A percentile compares a stretch with the other conserved stretches of the same genome.
Conservation (phyloP, 2,797 vertebrate species). For the Aphelocoma californica region DNA sequence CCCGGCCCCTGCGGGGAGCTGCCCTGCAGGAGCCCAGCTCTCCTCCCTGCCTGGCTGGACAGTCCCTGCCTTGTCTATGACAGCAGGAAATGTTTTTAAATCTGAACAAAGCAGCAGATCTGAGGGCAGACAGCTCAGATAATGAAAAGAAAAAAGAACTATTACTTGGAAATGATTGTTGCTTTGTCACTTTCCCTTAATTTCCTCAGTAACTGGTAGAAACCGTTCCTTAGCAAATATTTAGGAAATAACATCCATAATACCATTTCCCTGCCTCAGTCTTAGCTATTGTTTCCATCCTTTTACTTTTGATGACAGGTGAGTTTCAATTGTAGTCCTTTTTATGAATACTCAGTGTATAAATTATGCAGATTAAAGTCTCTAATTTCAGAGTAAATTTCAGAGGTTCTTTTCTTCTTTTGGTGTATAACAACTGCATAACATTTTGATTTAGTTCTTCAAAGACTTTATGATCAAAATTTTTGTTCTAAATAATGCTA, state of each 20-base stretch:
- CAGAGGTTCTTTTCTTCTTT: conserved; percentile 14
- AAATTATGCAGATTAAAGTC: conserved; percentile 50
- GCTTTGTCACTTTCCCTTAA: conserved; percentile 60
- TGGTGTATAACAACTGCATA: background rate
- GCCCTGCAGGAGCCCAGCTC: background rate
- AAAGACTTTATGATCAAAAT: conserved; percentile 7
- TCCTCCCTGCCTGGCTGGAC: background rate
- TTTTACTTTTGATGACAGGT: conserved; percentile 53
- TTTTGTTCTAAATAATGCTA: background rate
- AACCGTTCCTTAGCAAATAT: conserved; percentile 9
- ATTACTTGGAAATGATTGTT: conserved; percentile 53
- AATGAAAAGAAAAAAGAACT: conserved; percentile 52
- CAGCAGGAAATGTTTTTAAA: conserved; percentile 53
- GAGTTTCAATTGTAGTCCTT: conserved; percentile 38
- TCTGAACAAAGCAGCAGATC: conserved; percentile 53
- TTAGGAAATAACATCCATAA: conserved; percentile 64
- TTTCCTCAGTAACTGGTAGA: conserved; percentile 62
- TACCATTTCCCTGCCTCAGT: conserved; percentile 7
- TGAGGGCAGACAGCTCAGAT: conserved; percentile 45
- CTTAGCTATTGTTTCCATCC: conserved; percentile 26
- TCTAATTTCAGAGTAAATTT: conserved; percentile 52
- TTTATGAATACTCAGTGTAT: conserved; percentile 28
- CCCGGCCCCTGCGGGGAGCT: background rate
- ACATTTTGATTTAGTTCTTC: conserved; percentile 13
- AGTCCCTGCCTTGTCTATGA: background rate